Percentiles rank a stretch among this genome's conserved stretches.
These are phyloP conservation scores for Taenioides sp. DNA, from an alignment of 2,797 vertebrate genomes.

Conservation along the genomic window DNA sequence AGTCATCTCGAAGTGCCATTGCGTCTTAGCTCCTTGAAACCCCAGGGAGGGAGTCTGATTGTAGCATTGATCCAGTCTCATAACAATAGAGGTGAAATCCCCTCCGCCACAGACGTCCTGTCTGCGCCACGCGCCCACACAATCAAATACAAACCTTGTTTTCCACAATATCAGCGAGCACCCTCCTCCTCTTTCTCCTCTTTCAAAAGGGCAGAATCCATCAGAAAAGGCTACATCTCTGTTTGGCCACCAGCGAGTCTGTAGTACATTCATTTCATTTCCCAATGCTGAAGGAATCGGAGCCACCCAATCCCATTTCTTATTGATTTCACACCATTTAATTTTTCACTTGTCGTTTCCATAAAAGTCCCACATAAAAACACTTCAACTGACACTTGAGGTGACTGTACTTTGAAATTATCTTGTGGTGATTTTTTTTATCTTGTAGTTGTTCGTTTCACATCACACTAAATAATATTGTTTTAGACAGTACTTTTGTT, in stretches of 20 bases:
- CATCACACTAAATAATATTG: neutral
- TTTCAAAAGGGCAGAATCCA: slow-evolving; percentile 70
- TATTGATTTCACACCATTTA: slow-evolving; percentile 76
- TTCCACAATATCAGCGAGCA: slow-evolving; percentile 59
- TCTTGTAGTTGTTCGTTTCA: neutral
- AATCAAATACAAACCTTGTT: slow-evolving; percentile 73
- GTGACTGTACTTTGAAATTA: neutral
- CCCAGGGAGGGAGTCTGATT: slow-evolving; percentile 54
- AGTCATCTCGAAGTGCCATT: slow-evolving; percentile 51
- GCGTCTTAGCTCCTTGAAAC: slow-evolving; percentile 47
- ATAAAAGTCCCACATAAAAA: slow-evolving; percentile 67
- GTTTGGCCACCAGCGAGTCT: slow-evolving; percentile 72
- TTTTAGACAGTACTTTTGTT: neutral
- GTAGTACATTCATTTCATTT: slow-evolving; percentile 73
- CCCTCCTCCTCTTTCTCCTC: slow-evolving; percentile 34
- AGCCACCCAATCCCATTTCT: slow-evolving; percentile 65
- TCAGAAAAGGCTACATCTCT: slow-evolving; percentile 69
- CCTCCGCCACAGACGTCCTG: slow-evolving; percentile 59
- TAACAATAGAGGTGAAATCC: slow-evolving; percentile 70
- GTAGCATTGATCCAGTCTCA: slow-evolving; percentile 67
- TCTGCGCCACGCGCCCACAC: slow-evolving; percentile 55
- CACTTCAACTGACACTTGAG: slow-evolving; percentile 47
- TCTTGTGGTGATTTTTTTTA: neutral
- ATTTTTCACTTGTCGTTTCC: slow-evolving; percentile 57
- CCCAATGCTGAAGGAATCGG: slow-evolving; percentile 67